Evolutionary conservation across 2,113 vertebrate species (phyloP), one percentile per base, ranked within the genome.

Genomic region (Zapornia atra): DNA sequence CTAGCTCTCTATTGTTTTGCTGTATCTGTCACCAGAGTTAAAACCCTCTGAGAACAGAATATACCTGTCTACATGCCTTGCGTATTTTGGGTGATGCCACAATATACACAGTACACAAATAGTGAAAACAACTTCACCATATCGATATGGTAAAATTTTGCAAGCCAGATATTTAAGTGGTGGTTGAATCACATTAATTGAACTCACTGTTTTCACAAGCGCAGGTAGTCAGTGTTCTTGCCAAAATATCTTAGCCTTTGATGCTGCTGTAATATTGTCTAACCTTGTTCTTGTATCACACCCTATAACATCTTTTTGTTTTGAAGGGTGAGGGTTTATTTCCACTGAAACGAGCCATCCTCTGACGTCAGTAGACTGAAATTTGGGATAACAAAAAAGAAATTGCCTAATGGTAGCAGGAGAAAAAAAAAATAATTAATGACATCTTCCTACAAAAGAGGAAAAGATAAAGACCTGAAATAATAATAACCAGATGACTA

Each of bases 381-480:
- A 72, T 88, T 73, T 86, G 90, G 90, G 73, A 91, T 86, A 92
- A 80, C 91, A 98, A 96, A 92, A 91, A 80, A 92, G 82, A 92
- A 97, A 96, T 96, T 91, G 64, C 95, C 82, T 96, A 82, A 95
- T 59, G 34, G 80, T 76, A 94, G 68, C 81, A 31, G 0, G 21
- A 80, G 24, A 7, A 57, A 87, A 12, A 92, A 79, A 71, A 51
- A 80, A 65, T 54, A 2, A 94, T 92, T 91, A 95, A 96, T 96
- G 93, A 97, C 97, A 95, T 94, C 97, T 97, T 98, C 98, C 98
- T 97, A 96, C 86, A 94, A 83, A 96, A 98, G 91, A 98, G 98
- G 98, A 98, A 98, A 98, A 98, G 97, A 97, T 94, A 97, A 96
- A 98, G 95, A 97, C 97, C 98, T 98, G 98, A 98, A 98, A 98